Evolutionary conservation across 2,888 invertebrate species (phyloP), one percentile per base, ranked within the genome.

Genomic region (Meliscaeva auricollis): DNA sequence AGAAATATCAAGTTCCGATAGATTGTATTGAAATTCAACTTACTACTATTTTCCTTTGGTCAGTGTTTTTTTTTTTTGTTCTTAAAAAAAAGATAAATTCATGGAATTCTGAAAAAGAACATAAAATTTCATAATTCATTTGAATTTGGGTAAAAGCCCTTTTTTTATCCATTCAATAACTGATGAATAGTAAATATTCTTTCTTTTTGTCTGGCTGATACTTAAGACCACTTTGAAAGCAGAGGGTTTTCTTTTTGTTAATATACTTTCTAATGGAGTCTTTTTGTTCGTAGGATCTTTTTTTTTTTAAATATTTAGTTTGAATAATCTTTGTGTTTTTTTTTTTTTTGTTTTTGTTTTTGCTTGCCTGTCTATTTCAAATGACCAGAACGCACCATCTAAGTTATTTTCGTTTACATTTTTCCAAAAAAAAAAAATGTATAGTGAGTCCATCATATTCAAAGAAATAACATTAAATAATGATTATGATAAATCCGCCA

Each of bases 391-490:
- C 2, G 4, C n/a, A 15, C 20, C 20, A 58, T 58, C 20, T 58
- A 20, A 58, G 20, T 38, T 58, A 20, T 62, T 62, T 60, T 60
- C 41, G 7, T 60, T 41, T 22, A 60, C 60, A 60, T 62, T 60
- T 60, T n/a, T 3, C 11, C 35, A 38, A 38, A 38, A 9, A 38
- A 38, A 38, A 9, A 38, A 17, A 52, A 13, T 35, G 6, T 32
- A 54, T 32, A 69, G 62, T 7, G 69, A 70, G 26, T 32, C 52
- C 22, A n/a, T 26, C 26, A 15, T 44, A 38, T n/a, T 44, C 62
- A 54, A 52, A 69, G 60, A 54, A 46, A 62, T n/a, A 30, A 3
- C 60, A 70, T 62, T 62, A 70, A 70, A 70, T 62, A 58, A 44
- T 46, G 41, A 77, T 77, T 77, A 77, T 77, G 46, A 54, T 35